A percentile compares a stretch with the other conserved stretches of the same genome.
phyloP scores from a whole-genome alignment of 2,797 vertebrate species.

The Nannoperca obscura region DNA sequence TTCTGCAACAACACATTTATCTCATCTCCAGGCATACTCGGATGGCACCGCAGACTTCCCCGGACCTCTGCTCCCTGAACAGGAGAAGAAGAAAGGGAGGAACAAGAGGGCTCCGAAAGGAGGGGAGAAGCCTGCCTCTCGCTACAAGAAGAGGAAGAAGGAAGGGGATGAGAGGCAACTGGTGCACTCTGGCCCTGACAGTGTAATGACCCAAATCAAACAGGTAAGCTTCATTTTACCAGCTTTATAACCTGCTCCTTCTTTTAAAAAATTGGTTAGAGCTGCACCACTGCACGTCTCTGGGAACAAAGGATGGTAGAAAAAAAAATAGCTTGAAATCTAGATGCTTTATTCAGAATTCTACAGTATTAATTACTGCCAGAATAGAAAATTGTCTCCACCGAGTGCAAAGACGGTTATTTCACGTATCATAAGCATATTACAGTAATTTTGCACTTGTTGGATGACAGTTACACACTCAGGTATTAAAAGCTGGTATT shows the following conservation, averaged over 20 bases:
- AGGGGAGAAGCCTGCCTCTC: conserved; percentile 92
- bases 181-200: conserved; percentile 87
- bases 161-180: conserved; percentile 94
- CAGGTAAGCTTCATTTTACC: conserved; percentile 84
- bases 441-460: conserved; percentile 45
- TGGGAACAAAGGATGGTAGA: conserved; percentile 2
- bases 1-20: background rate
- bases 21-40: conserved; percentile 83
- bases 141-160: conserved; percentile 97
- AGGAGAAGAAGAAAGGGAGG: conserved; percentile 94
- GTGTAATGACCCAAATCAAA: conserved; percentile 92
- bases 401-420: conserved; percentile 22
- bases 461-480: conserved; percentile 44
- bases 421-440: conserved; percentile 46
- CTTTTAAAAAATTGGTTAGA: background rate
- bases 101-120: conserved; percentile 92
- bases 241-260: background rate
- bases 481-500: conserved; percentile 41
- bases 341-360: conserved; percentile 13
- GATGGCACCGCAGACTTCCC: conserved; percentile 88
- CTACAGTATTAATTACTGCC: conserved; percentile 31
- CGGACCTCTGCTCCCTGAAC: conserved; percentile 87
- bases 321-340: conserved; percentile 19
- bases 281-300: background rate
- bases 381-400: conserved; percentile 23